Conservation (phyloP, 2,888 invertebrate species). For the Macrosoma leucophasiata region DNA sequence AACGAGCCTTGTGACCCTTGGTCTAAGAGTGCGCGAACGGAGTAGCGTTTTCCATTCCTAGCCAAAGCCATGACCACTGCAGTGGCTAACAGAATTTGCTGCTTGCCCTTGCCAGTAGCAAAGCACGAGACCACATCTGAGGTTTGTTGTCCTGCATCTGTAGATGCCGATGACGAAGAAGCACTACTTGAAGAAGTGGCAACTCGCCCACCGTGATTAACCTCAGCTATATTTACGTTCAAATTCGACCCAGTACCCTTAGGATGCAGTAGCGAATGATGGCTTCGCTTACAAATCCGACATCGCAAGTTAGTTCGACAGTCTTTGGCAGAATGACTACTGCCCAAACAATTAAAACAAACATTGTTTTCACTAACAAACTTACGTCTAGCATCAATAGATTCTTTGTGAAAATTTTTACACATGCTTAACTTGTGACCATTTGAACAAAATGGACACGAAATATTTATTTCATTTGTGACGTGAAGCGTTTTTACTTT, state of each 20-base stretch:
- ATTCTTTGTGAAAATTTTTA: constrained; percentile 22
- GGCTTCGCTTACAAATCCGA: constrained; percentile 19
- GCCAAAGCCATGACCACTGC: constrained; percentile 25
- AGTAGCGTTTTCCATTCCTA: constrained; percentile 3
- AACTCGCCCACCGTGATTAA: constrained; percentile 1
- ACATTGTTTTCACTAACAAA: constrained; percentile 23
- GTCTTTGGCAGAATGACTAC: constrained; percentile 22
- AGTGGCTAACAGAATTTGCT: constrained; percentile 28
- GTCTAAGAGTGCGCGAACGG: constrained; percentile 11
- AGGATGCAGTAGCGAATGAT: constrained; percentile 24
- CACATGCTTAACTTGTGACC: constrained; percentile 25
- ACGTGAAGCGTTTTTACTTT: constrained; percentile 1
- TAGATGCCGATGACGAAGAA: no score
- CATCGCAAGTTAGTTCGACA: constrained; percentile 19
- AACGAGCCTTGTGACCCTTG: constrained; percentile 16
- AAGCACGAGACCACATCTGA: constrained; percentile 1
- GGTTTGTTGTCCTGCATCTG: no score
- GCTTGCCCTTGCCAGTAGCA: background rate
- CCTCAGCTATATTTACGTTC: background rate
- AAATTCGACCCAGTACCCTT: no score
- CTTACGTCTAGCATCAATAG: constrained; percentile 13
- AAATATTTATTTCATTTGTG: constrained; percentile 2
- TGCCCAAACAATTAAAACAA: constrained; percentile 28
- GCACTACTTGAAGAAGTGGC: background rate
- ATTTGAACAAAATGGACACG: constrained; percentile 25